Evolutionary conservation across 2,888 invertebrate genomes (phyloP).

Genomic region (Odontomyia ornata): DNA sequence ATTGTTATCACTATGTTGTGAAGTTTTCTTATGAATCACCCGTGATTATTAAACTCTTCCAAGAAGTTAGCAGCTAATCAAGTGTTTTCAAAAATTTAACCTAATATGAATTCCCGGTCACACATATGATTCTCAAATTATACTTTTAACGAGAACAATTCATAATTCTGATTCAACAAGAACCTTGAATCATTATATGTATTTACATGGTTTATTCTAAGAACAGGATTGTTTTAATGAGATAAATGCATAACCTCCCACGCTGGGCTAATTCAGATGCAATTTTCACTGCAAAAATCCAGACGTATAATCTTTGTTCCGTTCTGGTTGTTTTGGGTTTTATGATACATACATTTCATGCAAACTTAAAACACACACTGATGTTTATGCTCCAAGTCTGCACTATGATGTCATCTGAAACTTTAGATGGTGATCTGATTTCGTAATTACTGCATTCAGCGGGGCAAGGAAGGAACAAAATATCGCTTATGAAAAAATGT

Average conservation of each 20-base stretch:
- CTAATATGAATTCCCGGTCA: too few species aligned
- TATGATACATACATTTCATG: background rate
- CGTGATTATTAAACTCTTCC: too few species aligned
- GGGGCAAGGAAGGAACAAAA: background rate
- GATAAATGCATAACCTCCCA: slow-evolving; percentile 22
- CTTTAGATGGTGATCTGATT: slow-evolving; percentile 26
- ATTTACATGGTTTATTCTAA: background rate
- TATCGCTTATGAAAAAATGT: background rate
- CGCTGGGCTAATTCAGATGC: background rate
- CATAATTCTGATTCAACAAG: background rate
- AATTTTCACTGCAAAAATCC: background rate
- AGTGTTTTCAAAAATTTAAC: too few species aligned
- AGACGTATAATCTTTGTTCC: background rate
- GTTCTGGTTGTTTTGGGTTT: background rate
- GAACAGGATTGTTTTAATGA: slow-evolving; percentile 15
- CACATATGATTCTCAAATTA: too few species aligned
- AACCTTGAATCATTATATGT: slow-evolving; percentile 5
- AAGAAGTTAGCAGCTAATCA: too few species aligned
- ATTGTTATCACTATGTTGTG: too few species aligned
- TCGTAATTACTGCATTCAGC: slow-evolving; percentile 6
- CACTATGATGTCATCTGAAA: slow-evolving; percentile 36
- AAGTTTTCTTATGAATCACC: too few species aligned
- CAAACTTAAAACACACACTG: background rate
- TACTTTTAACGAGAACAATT: too few species aligned
- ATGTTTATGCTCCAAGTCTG: slow-evolving; percentile 3